phyloP scores from a whole-genome alignment of 2,113 vertebrate species.

The Dipodomys stephensi region DNA sequence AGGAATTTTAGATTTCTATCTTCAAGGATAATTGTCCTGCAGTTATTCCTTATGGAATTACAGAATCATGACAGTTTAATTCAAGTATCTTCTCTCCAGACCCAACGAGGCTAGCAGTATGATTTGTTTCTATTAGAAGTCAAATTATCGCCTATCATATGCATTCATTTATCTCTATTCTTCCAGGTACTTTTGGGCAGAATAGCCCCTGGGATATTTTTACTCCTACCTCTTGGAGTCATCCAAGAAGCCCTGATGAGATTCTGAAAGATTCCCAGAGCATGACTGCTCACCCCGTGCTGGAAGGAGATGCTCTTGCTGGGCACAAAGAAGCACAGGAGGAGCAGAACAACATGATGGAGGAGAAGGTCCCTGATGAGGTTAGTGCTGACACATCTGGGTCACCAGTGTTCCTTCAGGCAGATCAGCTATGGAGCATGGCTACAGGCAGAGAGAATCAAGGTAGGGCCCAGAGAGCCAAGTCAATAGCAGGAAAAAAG shows the following conservation, averaged over 20 bases:
- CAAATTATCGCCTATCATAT: not conserved
- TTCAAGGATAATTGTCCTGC: not conserved
- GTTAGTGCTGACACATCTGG: not conserved
- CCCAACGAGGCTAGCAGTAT: not conserved
- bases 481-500: not conserved
- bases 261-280: conserved; percentile 85
- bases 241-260: conserved; percentile 85
- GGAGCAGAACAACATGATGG: not conserved
- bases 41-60: not conserved
- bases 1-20: not conserved
- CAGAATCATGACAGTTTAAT: not conserved
- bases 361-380: conserved; percentile 52
- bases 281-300: conserved; percentile 77
- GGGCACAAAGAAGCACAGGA: conserved; percentile 22
- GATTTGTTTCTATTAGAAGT: not conserved
- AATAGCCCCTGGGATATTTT: conserved; percentile 85
- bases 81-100: too few species aligned
- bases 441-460: not conserved
- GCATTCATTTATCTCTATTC: not conserved
- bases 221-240: conserved; percentile 87
- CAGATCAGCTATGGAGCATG: not conserved
- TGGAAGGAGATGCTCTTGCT: conserved; percentile 52
- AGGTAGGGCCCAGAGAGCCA: not conserved
- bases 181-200: conserved; percentile 88
- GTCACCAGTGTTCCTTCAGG: not conserved